Base-by-base conservation (phyloP, 1,140 invertebrate species). In the Coelopa frigida region DNA sequence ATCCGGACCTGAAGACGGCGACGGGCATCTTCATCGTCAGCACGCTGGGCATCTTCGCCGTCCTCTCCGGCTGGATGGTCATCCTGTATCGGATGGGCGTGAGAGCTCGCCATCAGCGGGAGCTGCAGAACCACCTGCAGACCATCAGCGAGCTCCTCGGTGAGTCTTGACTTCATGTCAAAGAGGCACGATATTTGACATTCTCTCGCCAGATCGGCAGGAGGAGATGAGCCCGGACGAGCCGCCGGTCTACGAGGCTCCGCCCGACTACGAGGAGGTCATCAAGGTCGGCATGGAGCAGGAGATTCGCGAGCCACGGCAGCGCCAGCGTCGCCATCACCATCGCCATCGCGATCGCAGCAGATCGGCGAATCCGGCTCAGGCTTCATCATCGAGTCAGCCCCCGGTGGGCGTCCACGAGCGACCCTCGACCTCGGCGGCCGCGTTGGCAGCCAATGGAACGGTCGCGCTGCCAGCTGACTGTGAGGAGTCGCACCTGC, bases 231-330 rank as follows among this genome's bases (percentile, higher is more conserved):
- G 68, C 21, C 65, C 71, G 1, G 81, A 84, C 51, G 80, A 83
- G 22, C 82, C 82, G 10, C 82, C 82, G 1, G 72, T 74, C 23
- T 85, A 85, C 59, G 82, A 85, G 56, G 76, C 79, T 6, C 82
- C 82, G 1, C 82, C 82, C 0, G 78, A 81, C 43, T 85, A 85
- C 50, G 79, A 82, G 22, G 81, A 83, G 41, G 75, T 83, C 6
- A 74, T 83, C 10, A 82, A 83, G 53, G 50, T 79, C 10, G 72
- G 70, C 3, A 69, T 70, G 66, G 60, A 67, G 20, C 59, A 66
- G 42, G 62, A 67, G 42, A 47, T 68, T 18, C 52, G 55, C 7
- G 60, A 68, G 14, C 55, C 61, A 12, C 51, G 59, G n/a, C 36
- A 46, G 5, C 58, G 44, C 6, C 39, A 50, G 2, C 48, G 46